Evolutionary conservation across 2,888 invertebrate genomes (phyloP).

Genomic region (Clunio marinus): DNA sequence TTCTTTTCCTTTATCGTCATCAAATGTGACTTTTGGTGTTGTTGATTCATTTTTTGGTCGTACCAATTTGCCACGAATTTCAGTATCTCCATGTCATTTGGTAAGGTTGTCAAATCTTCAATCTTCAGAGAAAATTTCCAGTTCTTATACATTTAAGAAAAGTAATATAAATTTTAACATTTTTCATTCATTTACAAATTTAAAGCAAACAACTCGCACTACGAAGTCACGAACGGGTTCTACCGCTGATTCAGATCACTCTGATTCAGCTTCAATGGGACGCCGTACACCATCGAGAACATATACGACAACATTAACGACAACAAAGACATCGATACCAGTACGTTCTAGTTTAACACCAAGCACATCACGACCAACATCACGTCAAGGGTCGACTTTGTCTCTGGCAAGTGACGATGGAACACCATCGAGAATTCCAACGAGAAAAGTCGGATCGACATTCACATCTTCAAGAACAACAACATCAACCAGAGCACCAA

Average conservation of each 20-base stretch:
- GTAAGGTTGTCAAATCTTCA: slow-evolving; percentile 27
- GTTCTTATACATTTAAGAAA: neutral
- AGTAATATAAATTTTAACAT: neutral
- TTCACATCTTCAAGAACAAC: neutral
- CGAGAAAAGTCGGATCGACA: slow-evolving; percentile 23
- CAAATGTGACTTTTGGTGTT: slow-evolving; percentile 7
- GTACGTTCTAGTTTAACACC: slow-evolving; percentile 30
- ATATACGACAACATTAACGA: neutral
- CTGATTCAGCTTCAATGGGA: slow-evolving; percentile 21
- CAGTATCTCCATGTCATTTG: slow-evolving; percentile 32
- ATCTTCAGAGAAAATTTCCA: neutral
- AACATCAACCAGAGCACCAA: neutral
- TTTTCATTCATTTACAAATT: no score
- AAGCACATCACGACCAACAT: slow-evolving; percentile 12
- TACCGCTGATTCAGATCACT: slow-evolving; percentile 27
- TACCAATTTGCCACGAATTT: slow-evolving; percentile 31
- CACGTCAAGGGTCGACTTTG: slow-evolving; percentile 28
- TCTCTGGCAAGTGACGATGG: slow-evolving; percentile 34
- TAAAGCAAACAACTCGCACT: neutral
- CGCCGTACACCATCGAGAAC: slow-evolving; percentile 35
- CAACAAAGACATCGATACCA: slow-evolving; percentile 37
- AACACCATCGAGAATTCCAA: slow-evolving; percentile 32
- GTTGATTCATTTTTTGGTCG: slow-evolving; percentile 11
- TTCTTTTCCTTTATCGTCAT: slow-evolving; percentile 31
- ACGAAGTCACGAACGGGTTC: slow-evolving; percentile 34